phyloP scores from a whole-genome alignment of 2,888 invertebrate species.

The Gastracanthus pulcherrimus region DNA sequence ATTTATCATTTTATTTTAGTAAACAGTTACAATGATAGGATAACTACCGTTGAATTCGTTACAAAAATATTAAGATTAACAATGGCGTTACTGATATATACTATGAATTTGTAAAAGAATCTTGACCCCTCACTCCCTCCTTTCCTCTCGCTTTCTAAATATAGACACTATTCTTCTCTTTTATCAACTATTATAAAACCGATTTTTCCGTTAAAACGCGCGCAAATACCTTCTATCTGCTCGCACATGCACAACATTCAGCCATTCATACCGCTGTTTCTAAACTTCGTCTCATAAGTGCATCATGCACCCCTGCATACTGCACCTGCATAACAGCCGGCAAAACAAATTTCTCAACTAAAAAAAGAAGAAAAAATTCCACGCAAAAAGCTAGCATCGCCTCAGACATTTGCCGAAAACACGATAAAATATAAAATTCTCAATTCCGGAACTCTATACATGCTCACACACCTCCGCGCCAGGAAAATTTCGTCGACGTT shows the following conservation, averaged over 20 bases:
- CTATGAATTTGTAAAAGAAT: too few relatives aligned
- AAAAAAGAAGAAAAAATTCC: not conserved
- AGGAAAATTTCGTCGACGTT: slow-evolving; percentile 10
- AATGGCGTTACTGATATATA: too few relatives aligned
- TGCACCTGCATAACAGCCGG: not conserved
- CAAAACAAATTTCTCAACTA: not conserved
- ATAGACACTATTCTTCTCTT: too few relatives aligned
- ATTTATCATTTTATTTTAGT: too few relatives aligned
- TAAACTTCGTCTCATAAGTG: not conserved
- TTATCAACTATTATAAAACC: too few relatives aligned
- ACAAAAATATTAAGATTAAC: too few relatives aligned
- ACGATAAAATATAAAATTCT: slow-evolving; percentile 42
- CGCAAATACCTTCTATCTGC: not conserved
- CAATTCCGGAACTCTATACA: not conserved
- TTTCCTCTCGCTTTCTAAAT: too few relatives aligned
- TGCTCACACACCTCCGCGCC: not conserved
- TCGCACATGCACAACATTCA: not conserved
- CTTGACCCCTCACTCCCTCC: too few relatives aligned
- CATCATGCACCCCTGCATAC: not conserved
- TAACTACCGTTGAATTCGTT: too few relatives aligned
- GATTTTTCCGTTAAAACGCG: too few relatives aligned
- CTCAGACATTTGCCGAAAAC: not conserved
- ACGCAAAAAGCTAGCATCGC: not conserved
- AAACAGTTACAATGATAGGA: too few relatives aligned
- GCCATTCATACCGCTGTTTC: too few relatives aligned